These are phyloP conservation scores for Enteromius radiatus DNA, from an alignment of 2,797 vertebrate species.

Conservation along the genomic window DNA sequence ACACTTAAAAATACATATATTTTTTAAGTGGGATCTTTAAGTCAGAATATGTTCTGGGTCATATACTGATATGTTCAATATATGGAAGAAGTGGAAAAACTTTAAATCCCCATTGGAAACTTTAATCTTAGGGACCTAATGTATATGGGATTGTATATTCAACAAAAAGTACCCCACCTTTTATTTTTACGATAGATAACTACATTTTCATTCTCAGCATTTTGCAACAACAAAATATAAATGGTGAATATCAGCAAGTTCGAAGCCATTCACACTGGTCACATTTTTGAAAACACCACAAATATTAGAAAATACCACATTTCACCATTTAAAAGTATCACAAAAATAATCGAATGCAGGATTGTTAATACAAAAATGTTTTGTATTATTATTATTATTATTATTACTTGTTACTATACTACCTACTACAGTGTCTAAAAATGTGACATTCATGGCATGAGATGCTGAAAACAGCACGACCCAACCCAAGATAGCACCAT, in stretches of 20 bases:
- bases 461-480: neutral
- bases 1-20: conserved; percentile 2
- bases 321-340: neutral
- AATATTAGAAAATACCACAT: too few relatives aligned
- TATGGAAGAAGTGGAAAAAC: neutral
- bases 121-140: neutral
- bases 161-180: neutral
- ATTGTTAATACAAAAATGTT: neutral
- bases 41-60: neutral
- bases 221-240: neutral
- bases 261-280: neutral
- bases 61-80: too few relatives aligned
- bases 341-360: neutral
- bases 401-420: neutral
- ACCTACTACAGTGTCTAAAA: neutral
- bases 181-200: neutral
- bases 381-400: neutral
- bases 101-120: neutral
- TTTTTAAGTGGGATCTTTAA: neutral
- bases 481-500: neutral
- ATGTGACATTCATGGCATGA: neutral
- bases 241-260: neutral
- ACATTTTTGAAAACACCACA: neutral
- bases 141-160: neutral
- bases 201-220: neutral